Conservation (phyloP, 2,888 invertebrate species). For the Neoscelio sp. region DNA sequence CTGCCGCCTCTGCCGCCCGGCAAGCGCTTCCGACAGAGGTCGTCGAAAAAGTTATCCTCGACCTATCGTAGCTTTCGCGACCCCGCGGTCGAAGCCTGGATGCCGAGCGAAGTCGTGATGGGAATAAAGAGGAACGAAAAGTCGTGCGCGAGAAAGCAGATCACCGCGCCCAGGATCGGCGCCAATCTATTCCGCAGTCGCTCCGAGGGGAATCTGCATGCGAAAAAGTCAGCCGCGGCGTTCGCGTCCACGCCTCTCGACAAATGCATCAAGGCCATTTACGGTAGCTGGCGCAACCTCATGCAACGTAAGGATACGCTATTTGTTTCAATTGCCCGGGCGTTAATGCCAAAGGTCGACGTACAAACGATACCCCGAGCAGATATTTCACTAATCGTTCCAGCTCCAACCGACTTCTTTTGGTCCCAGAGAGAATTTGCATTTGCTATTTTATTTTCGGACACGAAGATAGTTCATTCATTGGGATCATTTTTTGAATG, state of each 20-base stretch:
- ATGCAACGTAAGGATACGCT: conserved; percentile 87
- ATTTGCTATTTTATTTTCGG: too few relatives aligned
- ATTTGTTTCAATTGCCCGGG: conserved; percentile 8
- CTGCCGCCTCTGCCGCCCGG: conserved; percentile 86
- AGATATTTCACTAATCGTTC: conserved; percentile 7
- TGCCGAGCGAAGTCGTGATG: conserved; percentile 70
- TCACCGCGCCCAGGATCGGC: conserved; percentile 63
- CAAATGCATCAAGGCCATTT: conserved; percentile 89
- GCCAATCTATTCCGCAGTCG: conserved; percentile 86
- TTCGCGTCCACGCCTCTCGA: conserved; percentile 84
- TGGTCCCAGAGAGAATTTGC: too few relatives aligned
- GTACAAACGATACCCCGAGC: conserved; percentile 16
- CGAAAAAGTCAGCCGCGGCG: conserved; percentile 65
- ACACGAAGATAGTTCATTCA: too few relatives aligned
- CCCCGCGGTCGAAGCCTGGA: conserved; percentile 84
- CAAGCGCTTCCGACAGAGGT: conserved; percentile 81
- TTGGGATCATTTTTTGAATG: too few relatives aligned
- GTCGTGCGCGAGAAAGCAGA: conserved; percentile 64
- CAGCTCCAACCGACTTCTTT: too few relatives aligned
- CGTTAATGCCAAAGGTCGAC: conserved; percentile 17
- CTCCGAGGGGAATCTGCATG: conserved; percentile 88
- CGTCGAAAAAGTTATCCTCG: conserved; percentile 83
- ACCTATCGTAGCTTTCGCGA: conserved; percentile 86
- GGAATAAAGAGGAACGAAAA: conserved; percentile 76
- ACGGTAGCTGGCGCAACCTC: conserved; percentile 92